Percentiles rank a stretch among this genome's conserved stretches.
Conservation (phyloP, 2,797 vertebrate species). For the Anniella stebbinsi region DNA sequence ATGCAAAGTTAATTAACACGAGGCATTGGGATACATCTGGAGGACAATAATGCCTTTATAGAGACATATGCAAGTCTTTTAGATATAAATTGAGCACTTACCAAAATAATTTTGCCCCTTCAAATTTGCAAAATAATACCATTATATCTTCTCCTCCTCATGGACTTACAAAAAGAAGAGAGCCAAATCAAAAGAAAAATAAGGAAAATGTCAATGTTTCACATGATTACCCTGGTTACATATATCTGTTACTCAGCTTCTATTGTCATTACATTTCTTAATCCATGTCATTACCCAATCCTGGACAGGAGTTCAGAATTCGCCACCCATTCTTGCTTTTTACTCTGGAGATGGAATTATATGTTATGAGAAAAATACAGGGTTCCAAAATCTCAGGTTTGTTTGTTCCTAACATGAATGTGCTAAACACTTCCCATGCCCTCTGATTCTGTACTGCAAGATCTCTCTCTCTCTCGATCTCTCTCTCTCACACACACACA, state of each 20-base stretch:
- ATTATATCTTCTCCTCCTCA: slow-evolving; percentile 60
- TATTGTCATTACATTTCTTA: not conserved
- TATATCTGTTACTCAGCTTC: not conserved
- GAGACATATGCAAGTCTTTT: not conserved
- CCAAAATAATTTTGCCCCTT: slow-evolving; percentile 55
- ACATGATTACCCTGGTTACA: not conserved
- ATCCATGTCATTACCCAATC: no score
- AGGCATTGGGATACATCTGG: not conserved
- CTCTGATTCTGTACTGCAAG: not conserved
- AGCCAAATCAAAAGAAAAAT: not conserved
- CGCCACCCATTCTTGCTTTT: not conserved
- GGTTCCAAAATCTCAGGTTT: not conserved
- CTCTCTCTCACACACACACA: not conserved
- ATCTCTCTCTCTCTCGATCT: no score
- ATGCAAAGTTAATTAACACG: slow-evolving; percentile 28
- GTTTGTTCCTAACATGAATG: not conserved
- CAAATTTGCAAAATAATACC: slow-evolving; percentile 64
- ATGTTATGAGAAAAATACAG: not conserved
- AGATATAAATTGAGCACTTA: slow-evolving; percentile 59
- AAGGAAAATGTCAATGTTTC: not conserved
- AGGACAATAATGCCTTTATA: slow-evolving; percentile 22
- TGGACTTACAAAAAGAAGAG: not conserved
- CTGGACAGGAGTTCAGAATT: not conserved
- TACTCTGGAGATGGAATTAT: no score
- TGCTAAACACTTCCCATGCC: not conserved